Percentiles rank a stretch among this genome's conserved stretches.
phyloP scores from a whole-genome alignment of 2,113 vertebrate species.

The Macquaria australasica region DNA sequence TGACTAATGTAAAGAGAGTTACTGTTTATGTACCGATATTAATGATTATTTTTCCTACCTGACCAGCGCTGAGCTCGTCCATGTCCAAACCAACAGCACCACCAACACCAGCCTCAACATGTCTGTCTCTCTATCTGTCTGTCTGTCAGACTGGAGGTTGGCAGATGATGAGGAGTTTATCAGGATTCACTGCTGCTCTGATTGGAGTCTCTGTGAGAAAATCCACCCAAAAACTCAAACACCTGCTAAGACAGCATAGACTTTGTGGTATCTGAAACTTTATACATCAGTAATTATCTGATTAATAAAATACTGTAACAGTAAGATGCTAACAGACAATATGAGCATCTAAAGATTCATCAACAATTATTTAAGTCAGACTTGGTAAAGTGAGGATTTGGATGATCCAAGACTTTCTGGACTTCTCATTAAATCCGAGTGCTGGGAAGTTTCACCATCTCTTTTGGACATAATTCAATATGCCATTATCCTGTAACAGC shows the following conservation, averaged over 20 bases:
- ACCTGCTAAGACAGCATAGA: neutral
- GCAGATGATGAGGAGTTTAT: neutral
- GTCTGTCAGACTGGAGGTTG: neutral
- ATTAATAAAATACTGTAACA: neutral
- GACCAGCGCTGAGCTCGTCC: constrained; percentile 58
- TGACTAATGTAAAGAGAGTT: neutral
- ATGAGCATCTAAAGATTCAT: too few relatives aligned
- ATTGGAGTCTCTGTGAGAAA: constrained; percentile 36
- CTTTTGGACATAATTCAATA: too few relatives aligned
- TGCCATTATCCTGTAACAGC: too few relatives aligned
- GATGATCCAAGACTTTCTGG: too few relatives aligned
- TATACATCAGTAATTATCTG: neutral
- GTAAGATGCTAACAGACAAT: neutral
- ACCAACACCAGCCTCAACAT: constrained; percentile 54
- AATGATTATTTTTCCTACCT: constrained; percentile 49
- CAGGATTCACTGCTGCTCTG: constrained; percentile 18
- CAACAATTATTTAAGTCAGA: too few relatives aligned
- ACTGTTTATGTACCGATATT: neutral
- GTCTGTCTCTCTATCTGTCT: neutral
- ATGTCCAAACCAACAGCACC: constrained; percentile 43
- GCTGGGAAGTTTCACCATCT: too few relatives aligned
- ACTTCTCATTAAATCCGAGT: too few relatives aligned
- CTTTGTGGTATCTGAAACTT: neutral
- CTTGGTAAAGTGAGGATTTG: too few relatives aligned
- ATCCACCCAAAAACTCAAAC: neutral